Conservation (phyloP, 2,888 invertebrate genomes). For the Argyresthia albistria region DNA sequence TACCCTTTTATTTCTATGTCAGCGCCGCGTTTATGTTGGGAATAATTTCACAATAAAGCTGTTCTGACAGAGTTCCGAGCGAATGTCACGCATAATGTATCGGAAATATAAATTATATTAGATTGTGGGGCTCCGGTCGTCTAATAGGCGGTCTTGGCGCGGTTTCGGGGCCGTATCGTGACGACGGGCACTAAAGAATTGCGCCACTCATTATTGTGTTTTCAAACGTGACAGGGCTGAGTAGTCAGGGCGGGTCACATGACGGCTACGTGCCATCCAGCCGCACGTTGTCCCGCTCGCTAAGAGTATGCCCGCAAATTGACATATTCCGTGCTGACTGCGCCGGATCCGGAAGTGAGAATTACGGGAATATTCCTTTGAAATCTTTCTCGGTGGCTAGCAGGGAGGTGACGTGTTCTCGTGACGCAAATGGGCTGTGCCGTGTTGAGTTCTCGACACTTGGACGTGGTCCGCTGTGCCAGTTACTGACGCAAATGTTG, state of each 20-base stretch:
- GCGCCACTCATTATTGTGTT: conserved; percentile 23
- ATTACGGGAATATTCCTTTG: too few species aligned
- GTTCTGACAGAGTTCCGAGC: conserved; percentile 29
- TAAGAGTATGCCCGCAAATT: neutral
- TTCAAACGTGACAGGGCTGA: conserved; percentile 33
- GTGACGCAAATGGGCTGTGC: too few species aligned
- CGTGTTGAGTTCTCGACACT: too few species aligned
- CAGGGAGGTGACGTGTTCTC: too few species aligned
- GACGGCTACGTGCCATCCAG: neutral
- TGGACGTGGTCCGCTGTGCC: too few species aligned
- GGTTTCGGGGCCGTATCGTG: conserved; percentile 36
- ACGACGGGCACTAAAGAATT: conserved; percentile 45
- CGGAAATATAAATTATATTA: conserved; percentile 56
- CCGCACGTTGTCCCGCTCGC: too few species aligned
- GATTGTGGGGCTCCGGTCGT: conserved; percentile 34
- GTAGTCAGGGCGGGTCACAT: conserved; percentile 10
- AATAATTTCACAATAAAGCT: conserved; percentile 38
- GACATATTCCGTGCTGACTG: neutral
- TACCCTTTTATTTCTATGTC: conserved; percentile 34
- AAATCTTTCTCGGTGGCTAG: too few species aligned
- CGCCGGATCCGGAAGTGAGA: too few species aligned
- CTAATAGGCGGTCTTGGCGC: conserved; percentile 24
- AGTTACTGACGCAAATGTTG: too few species aligned
- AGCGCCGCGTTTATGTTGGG: conserved; percentile 23
- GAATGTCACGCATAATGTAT: conserved; percentile 45